Evolutionary conservation across 1,140 invertebrate genomes (phyloP), one percentile per base, ranked within the genome.

Genomic region (Popillia japonica): DNA sequence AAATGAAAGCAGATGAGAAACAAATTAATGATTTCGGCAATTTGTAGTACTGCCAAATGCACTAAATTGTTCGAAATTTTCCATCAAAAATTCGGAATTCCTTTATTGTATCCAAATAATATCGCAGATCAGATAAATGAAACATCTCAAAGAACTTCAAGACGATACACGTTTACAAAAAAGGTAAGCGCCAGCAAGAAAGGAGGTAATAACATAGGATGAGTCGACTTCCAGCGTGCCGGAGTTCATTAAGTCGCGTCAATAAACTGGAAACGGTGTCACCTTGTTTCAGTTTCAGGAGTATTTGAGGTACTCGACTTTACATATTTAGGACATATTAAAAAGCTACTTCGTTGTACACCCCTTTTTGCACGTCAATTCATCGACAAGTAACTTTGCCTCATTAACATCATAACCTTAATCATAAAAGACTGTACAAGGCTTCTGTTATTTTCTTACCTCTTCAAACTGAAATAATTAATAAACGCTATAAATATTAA

Each of bases 261-360:
- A 17, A 55, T 55, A 55, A 55, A 55, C n/a, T 14, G 17, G 48
- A 55, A 55, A 55, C 48, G 48, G 48, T 6, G 48, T 17, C 6
- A 0, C 48, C 11, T 55, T 55, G 48, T 55, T 55, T 55, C 48
- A 55, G 48, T 55, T 55, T 55, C 11, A 55, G 48, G 14, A 55
- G 48, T 55, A 55, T 55, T 55, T 55, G 14, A 55, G 48, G 48
- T 55, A 17, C 17, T 55, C n/a, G 17, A 17, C 48, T 55, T 55
- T 55, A 55, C 48, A 55, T 55, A 55, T 55, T 55, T 55, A 55
- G 48, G 48, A 17, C 48, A 55, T 55, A 55, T 55, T 55, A 55
- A 55, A 55, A 55, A 55, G 48, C 48, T 55, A 17, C 48, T 55
- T n/a, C 48, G 48, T 17, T 55, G n/a, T 55, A 55, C 48, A 55